phyloP scores from a whole-genome alignment of 2,888 invertebrate species.

The Trachelus stipa region DNA sequence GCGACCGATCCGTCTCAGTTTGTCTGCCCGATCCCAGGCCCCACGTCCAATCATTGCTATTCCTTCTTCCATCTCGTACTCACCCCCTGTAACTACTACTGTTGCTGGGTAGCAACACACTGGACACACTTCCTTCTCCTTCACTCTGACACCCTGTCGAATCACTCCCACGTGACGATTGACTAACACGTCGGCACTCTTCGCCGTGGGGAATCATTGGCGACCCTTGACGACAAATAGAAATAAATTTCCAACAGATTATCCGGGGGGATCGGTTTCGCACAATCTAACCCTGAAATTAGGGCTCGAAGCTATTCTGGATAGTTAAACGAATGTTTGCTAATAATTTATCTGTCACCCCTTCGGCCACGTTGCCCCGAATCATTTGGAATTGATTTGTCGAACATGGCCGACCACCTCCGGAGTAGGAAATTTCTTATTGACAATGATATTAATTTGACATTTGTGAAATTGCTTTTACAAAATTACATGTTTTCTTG shows the following conservation, averaged over 20 bases:
- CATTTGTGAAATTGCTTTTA: neutral
- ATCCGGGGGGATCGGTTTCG: conserved; percentile 26
- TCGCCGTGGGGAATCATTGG: conserved; percentile 41
- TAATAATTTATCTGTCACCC: neutral
- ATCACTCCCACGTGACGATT: conserved; percentile 35
- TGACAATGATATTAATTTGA: neutral
- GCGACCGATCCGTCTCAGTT: conserved; percentile 64
- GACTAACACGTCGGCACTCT: conserved; percentile 18
- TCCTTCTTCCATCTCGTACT: conserved; percentile 25
- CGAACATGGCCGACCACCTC: neutral
- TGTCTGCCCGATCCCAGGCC: conserved; percentile 39
- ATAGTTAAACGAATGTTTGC: neutral
- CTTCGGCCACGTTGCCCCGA: neutral
- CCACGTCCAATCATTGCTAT: conserved; percentile 34
- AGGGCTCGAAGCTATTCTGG: neutral
- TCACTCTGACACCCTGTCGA: conserved; percentile 13
- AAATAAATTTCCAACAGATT: conserved; percentile 58
- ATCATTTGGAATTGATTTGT: neutral
- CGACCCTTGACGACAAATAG: conserved; percentile 58
- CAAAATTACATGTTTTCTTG: neutral
- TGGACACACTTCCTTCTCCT: conserved; percentile 1
- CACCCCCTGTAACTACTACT: conserved; percentile 16
- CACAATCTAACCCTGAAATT: neutral
- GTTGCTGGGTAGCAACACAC: neutral
- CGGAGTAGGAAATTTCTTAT: neutral